These are phyloP conservation scores for Carcharodon carcharias DNA, from an alignment of 2,797 vertebrate genomes.

Conservation along the genomic window DNA sequence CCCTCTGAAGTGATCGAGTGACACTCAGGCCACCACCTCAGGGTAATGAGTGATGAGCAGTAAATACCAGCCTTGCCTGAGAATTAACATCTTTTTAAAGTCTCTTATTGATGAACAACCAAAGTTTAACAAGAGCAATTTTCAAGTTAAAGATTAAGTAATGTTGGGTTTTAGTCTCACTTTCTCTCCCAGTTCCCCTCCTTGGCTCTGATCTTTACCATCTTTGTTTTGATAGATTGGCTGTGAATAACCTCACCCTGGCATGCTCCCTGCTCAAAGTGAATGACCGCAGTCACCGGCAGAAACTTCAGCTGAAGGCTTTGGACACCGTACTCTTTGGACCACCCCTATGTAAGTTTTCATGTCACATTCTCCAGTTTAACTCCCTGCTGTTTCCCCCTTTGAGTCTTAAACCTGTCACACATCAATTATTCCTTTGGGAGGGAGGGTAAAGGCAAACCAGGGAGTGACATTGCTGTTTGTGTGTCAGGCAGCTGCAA, in stretches of 20 bases:
- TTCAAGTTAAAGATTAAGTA: neutral
- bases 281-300: conserved; percentile 85
- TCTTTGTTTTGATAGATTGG: conserved; percentile 62
- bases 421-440: neutral
- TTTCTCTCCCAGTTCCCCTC: neutral
- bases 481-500: neutral
- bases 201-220: neutral
- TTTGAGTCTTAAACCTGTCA: neutral
- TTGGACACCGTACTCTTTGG: conserved; percentile 94
- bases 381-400: too few relatives aligned
- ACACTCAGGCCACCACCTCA: too few relatives aligned
- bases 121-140: neutral
- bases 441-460: neutral
- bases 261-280: conserved; percentile 83
- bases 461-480: neutral
- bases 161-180: neutral
- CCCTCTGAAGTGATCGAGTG: too few relatives aligned
- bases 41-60: neutral
- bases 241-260: conserved; percentile 83
- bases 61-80: neutral
- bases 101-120: neutral
- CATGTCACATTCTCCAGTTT: neutral
- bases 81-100: neutral
- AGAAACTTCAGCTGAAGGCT: conserved; percentile 91
- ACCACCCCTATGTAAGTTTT: conserved; percentile 78